Evolutionary conservation across 1,140 invertebrate genomes (phyloP), one percentile per base, ranked within the genome.

Genomic region (Spodoptera litura): DNA sequence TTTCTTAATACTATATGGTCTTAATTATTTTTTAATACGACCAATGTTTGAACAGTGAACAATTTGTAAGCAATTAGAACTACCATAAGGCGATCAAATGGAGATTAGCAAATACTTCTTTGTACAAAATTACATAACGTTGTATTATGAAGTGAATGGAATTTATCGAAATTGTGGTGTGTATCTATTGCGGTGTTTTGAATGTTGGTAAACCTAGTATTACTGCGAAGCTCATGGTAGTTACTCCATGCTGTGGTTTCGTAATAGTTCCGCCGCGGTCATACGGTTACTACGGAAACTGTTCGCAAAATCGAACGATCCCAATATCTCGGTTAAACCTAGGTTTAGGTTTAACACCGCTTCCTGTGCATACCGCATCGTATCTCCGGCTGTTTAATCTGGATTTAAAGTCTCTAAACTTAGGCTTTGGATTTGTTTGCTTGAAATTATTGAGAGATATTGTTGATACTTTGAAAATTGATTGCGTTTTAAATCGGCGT

Each of bases 201-300:
- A 64, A n/a, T 15, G 8, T 15, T 35, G 61, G 61, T 49, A 15
- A 64, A 64, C 38, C 61, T 59, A 64, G 61, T 64, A 6, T 66
- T 66, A 49, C 38, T 66, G 38, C 49, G 38, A 66, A 25, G 49
- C 62, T 66, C 62, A 66, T 66, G 62, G 61, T 20, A 35, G 44
- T 66, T 49, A 38, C 62, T 66, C 62, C 38, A 66, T 49, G 15
- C 15, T 49, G 62, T 49, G 62, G 62, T 66, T 49, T 66, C 62
- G 38, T 66, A 66, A 66, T 66, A 66, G 62, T 66, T 66, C 38
- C 62, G 62, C 38, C 49, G 62, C 62, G 62, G 62, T 49, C 62
- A 49, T 12, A 66, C 62, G 44, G 62, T 38, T 66, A 66, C 62
- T 38, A 66, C 62, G 15, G 62, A 20, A 49, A 64, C 38, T 64